phyloP scores from a whole-genome alignment of 1,140 invertebrate genomes.

The Pseudomyrmex cubaensis region DNA sequence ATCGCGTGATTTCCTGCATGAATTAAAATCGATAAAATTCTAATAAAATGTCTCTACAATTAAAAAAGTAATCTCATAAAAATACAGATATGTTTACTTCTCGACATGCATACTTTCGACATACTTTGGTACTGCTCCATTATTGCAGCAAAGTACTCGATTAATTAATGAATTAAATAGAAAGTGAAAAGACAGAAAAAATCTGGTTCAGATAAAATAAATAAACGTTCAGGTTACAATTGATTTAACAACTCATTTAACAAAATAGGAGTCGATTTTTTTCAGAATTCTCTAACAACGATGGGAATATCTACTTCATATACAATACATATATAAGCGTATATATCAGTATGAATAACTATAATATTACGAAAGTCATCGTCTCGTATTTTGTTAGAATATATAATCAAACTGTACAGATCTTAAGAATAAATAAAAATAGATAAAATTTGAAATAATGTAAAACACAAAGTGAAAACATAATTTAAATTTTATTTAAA shows the following conservation, averaged over 20 bases:
- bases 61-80: slow-evolving; percentile 82
- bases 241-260: slow-evolving; percentile 29
- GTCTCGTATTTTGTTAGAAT: slow-evolving; percentile 1
- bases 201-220: too few species aligned
- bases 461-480: neutral
- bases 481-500: neutral
- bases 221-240: neutral
- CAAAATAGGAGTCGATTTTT: neutral
- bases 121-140: slow-evolving; percentile 51
- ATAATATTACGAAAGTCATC: slow-evolving; percentile 1
- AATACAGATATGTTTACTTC: slow-evolving; percentile 82
- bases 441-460: neutral
- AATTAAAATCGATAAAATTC: slow-evolving; percentile 66
- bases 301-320: neutral
- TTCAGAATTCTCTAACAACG: neutral
- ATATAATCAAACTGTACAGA: neutral
- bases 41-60: slow-evolving; percentile 71
- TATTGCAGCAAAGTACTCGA: slow-evolving; percentile 64
- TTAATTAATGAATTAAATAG: neutral
- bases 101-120: slow-evolving; percentile 37
- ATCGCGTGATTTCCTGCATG: slow-evolving; percentile 70
- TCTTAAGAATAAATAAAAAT: neutral
- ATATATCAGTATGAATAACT: neutral
- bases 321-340: neutral
- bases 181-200: too few species aligned